Conservation (phyloP, 2,113 vertebrate species). For the Pygoscelis adeliae region DNA sequence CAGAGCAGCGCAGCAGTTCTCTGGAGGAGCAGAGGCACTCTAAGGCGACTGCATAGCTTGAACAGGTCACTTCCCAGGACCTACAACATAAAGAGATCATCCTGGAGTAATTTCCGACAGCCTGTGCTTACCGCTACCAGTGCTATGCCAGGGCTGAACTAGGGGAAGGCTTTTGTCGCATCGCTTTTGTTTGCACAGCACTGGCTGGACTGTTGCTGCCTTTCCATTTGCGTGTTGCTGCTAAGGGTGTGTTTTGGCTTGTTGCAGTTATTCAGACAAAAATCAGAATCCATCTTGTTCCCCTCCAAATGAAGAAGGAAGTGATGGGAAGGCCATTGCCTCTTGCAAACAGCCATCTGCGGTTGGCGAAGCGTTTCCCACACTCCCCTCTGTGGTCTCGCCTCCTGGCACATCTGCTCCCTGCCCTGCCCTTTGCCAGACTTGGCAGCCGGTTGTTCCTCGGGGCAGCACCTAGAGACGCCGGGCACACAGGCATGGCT, state of each 20-base stretch:
- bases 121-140: neutral
- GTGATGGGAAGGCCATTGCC: neutral
- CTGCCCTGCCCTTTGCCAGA: neutral
- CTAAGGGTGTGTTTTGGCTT: neutral
- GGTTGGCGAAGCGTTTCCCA: neutral
- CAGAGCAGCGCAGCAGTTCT: rapidly evolving
- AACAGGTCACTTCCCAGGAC: neutral
- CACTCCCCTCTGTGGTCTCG: neutral
- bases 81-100: too few relatives aligned
- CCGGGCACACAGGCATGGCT: neutral
- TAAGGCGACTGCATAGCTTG: rapidly evolving
- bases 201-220: neutral
- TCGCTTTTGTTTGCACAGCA: neutral
- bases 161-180: neutral
- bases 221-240: neutral
- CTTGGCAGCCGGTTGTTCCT: neutral
- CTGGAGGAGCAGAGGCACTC: neutral
- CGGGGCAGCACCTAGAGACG: rapidly evolving
- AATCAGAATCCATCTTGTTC: neutral
- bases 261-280: neutral
- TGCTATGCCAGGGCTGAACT: neutral
- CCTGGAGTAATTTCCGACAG: neutral
- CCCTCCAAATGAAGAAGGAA: neutral
- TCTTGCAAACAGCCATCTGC: neutral
- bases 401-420: neutral